These are phyloP conservation scores for Ibycter americanus DNA, from an alignment of 2,797 vertebrate genomes.

Conservation along the genomic window DNA sequence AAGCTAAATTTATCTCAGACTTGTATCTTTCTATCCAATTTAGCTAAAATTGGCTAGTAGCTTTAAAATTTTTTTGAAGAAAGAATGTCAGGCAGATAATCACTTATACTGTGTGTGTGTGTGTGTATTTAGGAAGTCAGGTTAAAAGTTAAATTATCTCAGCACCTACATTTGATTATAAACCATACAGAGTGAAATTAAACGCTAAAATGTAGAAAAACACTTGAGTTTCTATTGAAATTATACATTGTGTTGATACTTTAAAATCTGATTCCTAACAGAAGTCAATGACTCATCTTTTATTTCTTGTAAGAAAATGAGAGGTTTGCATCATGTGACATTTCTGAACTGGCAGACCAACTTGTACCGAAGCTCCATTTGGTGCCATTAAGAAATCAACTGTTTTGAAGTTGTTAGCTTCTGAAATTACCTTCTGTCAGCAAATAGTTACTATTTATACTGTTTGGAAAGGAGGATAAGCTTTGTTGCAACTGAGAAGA, in stretches of 20 bases:
- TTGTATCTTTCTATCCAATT: neutral
- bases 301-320: slow-evolving; percentile 3
- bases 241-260: neutral
- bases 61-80: neutral
- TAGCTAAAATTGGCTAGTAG: neutral
- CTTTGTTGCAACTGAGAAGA: neutral
- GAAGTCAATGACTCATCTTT: slow-evolving; percentile 27
- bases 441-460: neutral
- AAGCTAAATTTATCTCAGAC: neutral
- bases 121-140: neutral
- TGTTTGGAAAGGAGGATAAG: neutral
- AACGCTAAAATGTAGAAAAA: neutral
- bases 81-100: neutral
- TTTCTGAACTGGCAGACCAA: slow-evolving; percentile 17
- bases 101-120: no score
- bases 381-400: slow-evolving; percentile 24
- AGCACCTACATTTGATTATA: neutral
- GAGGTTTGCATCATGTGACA: neutral
- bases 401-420: neutral
- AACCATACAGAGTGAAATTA: neutral
- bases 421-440: slow-evolving; percentile 23
- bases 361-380: slow-evolving; percentile 27
- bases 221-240: neutral
- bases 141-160: neutral
- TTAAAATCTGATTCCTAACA: neutral